phyloP scores from a whole-genome alignment of 2,888 invertebrate species.

The Ormyrus nitidulus region DNA sequence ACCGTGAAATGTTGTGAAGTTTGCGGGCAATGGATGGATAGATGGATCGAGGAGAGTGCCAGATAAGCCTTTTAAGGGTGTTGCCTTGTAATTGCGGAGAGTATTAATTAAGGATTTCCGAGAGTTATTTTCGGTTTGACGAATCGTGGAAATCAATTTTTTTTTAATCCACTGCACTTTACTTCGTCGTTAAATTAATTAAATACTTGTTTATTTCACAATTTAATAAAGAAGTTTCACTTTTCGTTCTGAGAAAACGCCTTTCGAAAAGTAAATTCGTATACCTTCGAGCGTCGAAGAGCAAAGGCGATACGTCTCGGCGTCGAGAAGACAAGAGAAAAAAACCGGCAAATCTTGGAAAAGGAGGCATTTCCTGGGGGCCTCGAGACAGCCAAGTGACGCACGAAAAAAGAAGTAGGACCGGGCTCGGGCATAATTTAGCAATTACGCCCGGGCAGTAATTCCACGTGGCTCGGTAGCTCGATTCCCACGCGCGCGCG shows the following conservation, averaged over 20 bases:
- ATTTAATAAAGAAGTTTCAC: too few species aligned
- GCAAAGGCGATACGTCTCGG: not conserved
- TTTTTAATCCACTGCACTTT: too few species aligned
- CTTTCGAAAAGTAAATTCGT: too few species aligned
- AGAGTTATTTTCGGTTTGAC: too few species aligned
- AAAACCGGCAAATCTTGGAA: not conserved
- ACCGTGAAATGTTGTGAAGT: conserved; percentile 18
- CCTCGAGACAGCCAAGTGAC: not conserved
- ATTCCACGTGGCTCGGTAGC: not conserved
- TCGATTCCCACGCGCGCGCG: conserved; percentile 15
- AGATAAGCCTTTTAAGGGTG: not conserved
- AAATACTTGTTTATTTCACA: too few species aligned
- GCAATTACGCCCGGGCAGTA: not conserved
- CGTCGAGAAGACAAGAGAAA: not conserved
- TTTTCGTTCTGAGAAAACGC: too few species aligned
- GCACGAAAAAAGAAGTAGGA: not conserved
- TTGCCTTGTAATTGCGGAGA: too few species aligned
- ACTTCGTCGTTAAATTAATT: too few species aligned
- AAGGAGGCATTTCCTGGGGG: not conserved
- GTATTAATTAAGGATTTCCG: too few species aligned
- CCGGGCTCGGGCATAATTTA: conserved; percentile 14
- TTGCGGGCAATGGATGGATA: not conserved
- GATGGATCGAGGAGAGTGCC: not conserved
- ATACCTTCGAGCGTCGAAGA: not conserved
- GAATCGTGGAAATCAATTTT: too few species aligned